Percentiles rank a stretch among this genome's conserved stretches.
Evolutionary conservation across 2,888 invertebrate genomes (phyloP).

Genomic region (Carabus problematicus): DNA sequence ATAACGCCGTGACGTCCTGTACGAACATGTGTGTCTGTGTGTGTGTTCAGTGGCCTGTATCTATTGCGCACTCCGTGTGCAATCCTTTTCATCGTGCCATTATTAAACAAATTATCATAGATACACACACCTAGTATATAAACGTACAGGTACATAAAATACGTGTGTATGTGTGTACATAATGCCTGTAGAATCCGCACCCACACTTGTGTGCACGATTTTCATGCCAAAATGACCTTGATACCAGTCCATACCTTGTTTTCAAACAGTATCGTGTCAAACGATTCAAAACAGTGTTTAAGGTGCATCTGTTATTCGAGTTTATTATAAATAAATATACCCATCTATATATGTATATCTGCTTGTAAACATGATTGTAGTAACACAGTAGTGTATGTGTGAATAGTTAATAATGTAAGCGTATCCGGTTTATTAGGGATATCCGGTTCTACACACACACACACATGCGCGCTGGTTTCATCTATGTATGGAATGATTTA

Average conservation of each 20-base stretch:
- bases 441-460: conserved; percentile 33
- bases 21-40: background rate
- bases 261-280: background rate
- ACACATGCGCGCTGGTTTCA: too few species aligned
- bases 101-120: conserved; percentile 42
- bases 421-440: conserved; percentile 41
- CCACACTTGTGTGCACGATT: background rate
- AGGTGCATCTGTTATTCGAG: conserved; percentile 11
- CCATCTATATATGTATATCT: too few species aligned
- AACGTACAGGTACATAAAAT: background rate
- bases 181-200: background rate
- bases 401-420: conserved; percentile 6
- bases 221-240: conserved; percentile 23
- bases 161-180: background rate
- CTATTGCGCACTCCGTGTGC: conserved; percentile 31
- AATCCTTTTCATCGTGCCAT: conserved; percentile 38
- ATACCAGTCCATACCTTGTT: too few species aligned
- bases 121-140: conserved; percentile 25
- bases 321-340: too few species aligned
- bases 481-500: conserved; percentile 31
- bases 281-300: background rate
- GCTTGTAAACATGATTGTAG: too few species aligned
- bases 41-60: conserved; percentile 28
- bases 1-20: background rate
- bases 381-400: too few species aligned